These are phyloP conservation scores for Pyrocoelia pectoralis DNA, from an alignment of 2,888 invertebrate genomes.

Conservation along the genomic window DNA sequence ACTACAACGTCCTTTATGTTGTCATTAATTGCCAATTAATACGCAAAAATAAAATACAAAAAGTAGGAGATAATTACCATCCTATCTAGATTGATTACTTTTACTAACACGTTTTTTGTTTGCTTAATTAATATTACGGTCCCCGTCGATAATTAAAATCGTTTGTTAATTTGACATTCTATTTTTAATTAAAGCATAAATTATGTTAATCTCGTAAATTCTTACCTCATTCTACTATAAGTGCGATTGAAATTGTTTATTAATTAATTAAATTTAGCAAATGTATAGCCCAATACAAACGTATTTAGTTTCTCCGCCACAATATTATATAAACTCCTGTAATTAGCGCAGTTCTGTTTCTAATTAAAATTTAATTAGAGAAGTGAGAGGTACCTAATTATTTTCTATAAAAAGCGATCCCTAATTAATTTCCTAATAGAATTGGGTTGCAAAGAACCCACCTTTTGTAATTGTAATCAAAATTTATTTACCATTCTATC, in stretches of 20 bases:
- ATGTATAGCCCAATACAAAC: constrained; percentile 10
- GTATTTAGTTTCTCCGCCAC: constrained; percentile 13
- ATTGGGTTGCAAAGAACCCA: constrained; percentile 18
- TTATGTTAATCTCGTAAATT: not conserved
- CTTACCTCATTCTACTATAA: not conserved
- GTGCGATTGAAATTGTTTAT: constrained; percentile 8
- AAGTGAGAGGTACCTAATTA: constrained; percentile 22
- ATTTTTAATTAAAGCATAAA: not conserved
- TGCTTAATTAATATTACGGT: not conserved
- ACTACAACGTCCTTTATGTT: constrained; percentile 4
- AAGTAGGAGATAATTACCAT: constrained; percentile 21
- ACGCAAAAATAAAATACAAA: constrained; percentile 21
- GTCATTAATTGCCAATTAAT: constrained; percentile 34
- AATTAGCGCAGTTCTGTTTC: constrained; percentile 22
- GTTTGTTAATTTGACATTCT: not conserved
- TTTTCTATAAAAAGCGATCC: constrained; percentile 19
- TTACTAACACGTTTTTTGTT: constrained; percentile 12
- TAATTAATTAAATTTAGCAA: constrained; percentile 18
- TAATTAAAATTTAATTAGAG: constrained; percentile 24
- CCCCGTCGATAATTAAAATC: constrained; percentile 3
- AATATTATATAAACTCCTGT: constrained; percentile 19
- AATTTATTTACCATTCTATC: constrained; percentile 5
- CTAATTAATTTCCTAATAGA: constrained; percentile 25
- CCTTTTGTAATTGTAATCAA: constrained; percentile 2
- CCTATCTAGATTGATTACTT: constrained; percentile 23